Evolutionary conservation across 2,888 invertebrate genomes (phyloP).

Genomic region (Muschampia plurimacula): DNA sequence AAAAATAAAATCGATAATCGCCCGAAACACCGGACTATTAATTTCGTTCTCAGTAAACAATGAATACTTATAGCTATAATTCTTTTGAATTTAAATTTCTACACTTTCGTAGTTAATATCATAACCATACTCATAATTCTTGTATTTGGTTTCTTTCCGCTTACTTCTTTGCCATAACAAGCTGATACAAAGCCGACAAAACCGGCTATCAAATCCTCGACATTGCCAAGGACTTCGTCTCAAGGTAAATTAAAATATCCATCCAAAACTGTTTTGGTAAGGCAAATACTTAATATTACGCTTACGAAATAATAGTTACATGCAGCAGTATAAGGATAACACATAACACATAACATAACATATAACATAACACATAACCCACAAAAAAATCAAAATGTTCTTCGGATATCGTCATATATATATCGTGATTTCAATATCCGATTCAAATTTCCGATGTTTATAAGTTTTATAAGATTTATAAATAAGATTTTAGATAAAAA

Average conservation of each 20-base stretch:
- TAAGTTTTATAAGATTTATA: too few relatives aligned
- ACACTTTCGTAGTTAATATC: slow-evolving; percentile 59
- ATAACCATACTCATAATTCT: slow-evolving; percentile 70
- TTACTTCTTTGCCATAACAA: slow-evolving; percentile 87
- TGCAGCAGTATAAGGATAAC: background rate
- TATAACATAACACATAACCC: too few relatives aligned
- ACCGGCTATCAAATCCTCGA: slow-evolving; percentile 98
- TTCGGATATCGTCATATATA: background rate
- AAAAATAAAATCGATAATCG: background rate
- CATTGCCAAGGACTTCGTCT: slow-evolving; percentile 96
- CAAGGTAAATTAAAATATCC: slow-evolving; percentile 91
- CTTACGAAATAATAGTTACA: slow-evolving; percentile 13
- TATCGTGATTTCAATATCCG: too few relatives aligned
- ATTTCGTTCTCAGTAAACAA: slow-evolving; percentile 28
- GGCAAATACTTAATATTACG: slow-evolving; percentile 41
- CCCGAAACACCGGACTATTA: background rate
- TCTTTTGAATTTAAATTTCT: slow-evolving; percentile 26
- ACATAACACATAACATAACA: too few relatives aligned
- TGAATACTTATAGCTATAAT: slow-evolving; percentile 26
- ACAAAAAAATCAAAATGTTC: slow-evolving; percentile 23
- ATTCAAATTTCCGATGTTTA: background rate
- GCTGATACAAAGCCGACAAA: slow-evolving; percentile 98
- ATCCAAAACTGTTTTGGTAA: slow-evolving; percentile 52
- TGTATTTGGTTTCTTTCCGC: slow-evolving; percentile 84
- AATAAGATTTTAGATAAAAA: too few relatives aligned